Evolutionary conservation across 2,113 vertebrate species (phyloP).

Genomic region (Microcebus griseorufus): DNA sequence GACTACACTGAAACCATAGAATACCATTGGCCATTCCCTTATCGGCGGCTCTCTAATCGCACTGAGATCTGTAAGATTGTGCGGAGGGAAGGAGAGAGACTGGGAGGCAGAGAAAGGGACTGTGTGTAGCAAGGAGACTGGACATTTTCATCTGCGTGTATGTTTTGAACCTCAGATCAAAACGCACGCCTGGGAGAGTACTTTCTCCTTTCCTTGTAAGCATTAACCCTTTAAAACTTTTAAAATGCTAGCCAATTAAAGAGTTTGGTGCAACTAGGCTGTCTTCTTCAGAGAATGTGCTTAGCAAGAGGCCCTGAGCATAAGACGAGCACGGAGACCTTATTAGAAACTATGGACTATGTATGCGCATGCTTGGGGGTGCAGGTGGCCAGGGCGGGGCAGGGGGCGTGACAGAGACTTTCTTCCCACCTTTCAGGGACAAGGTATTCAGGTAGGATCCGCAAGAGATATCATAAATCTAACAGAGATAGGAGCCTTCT

Average conservation of each 20-base stretch:
- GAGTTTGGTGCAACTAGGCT: neutral
- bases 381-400: no score
- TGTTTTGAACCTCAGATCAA: slow-evolving; percentile 70
- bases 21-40: slow-evolving; percentile 70
- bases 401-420: neutral
- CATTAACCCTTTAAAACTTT: slow-evolving; percentile 53
- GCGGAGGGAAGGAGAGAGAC: slow-evolving; percentile 46
- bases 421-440: neutral
- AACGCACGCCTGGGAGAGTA: neutral
- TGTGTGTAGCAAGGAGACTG: neutral
- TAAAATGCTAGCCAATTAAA: slow-evolving; percentile 24
- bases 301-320: slow-evolving; percentile 35
- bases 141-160: slow-evolving; percentile 73
- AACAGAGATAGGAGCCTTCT: neutral
- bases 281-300: slow-evolving; percentile 6
- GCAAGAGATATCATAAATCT: neutral
- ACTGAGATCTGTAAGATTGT: slow-evolving; percentile 69
- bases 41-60: slow-evolving; percentile 73
- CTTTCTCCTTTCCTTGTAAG: neutral
- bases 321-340: slow-evolving; percentile 7
- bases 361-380: no score
- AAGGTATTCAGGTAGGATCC: neutral
- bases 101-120: slow-evolving; percentile 7
- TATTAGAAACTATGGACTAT: neutral
- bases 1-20: slow-evolving; percentile 76